Conservation (phyloP, 2,888 invertebrate species). For the Mamestra brassicae region DNA sequence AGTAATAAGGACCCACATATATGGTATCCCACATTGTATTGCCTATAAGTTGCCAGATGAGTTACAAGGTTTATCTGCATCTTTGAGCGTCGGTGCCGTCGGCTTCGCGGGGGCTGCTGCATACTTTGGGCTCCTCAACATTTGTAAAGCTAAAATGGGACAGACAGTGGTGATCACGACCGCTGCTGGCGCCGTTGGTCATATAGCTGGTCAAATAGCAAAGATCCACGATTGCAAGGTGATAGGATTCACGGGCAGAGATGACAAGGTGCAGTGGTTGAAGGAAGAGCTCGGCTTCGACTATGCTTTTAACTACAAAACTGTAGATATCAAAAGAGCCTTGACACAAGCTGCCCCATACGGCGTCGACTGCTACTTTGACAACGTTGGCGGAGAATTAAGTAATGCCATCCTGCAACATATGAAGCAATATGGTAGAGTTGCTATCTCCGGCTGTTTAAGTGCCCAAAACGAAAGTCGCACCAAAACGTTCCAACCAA, state of each 20-base stretch:
- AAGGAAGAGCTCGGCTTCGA: constrained; percentile 93
- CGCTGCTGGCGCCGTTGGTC: constrained; percentile 95
- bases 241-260: constrained; percentile 93
- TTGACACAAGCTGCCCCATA: constrained; percentile 88
- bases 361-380: constrained; percentile 94
- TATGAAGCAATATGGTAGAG: constrained; percentile 91
- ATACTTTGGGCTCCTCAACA: constrained; percentile 93
- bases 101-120: constrained; percentile 94
- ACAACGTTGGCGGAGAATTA: constrained; percentile 93
- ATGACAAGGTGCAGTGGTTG: constrained; percentile 93
- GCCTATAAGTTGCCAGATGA: constrained; percentile 87
- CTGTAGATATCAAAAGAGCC: constrained; percentile 87
- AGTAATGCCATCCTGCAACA: constrained; percentile 89
- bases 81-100: constrained; percentile 91
- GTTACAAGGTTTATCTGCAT: constrained; percentile 86
- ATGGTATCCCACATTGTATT: constrained; percentile 19
- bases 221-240: constrained; percentile 92
- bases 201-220: constrained; percentile 94
- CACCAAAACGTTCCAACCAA: constrained; percentile 64
- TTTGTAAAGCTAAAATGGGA: constrained; percentile 93
- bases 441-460: constrained; percentile 82
- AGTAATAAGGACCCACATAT: neutral
- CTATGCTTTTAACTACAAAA: constrained; percentile 94
- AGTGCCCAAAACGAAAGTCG: constrained; percentile 28
- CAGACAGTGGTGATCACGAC: constrained; percentile 93